Conservation (phyloP, 2,797 vertebrate species). For the Atherinosoma microstoma region DNA sequence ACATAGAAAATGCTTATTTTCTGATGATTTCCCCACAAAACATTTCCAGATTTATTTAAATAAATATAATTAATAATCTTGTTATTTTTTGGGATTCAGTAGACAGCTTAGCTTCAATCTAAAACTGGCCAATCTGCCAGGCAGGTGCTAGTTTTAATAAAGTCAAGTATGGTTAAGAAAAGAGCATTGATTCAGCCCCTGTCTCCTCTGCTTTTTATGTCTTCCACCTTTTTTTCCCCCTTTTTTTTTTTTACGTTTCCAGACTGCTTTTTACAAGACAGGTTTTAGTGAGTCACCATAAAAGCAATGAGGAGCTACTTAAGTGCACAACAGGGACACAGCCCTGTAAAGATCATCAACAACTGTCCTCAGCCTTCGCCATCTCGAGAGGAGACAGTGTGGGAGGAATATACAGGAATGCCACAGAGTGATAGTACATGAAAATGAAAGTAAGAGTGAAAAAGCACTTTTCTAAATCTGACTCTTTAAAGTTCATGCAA, state of each 20-base stretch:
- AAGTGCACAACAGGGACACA: constrained; percentile 78
- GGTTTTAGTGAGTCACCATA: constrained; percentile 81
- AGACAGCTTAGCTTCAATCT: constrained; percentile 46
- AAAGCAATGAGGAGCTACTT: constrained; percentile 82
- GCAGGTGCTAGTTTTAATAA: constrained; percentile 57
- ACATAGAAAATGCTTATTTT: background rate
- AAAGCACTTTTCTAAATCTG: constrained; percentile 47
- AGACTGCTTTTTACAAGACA: constrained; percentile 78
- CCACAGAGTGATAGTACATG: constrained; percentile 54
- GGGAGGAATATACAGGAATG: constrained; percentile 41
- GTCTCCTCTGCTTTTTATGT: constrained; percentile 66
- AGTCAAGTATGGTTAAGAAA: constrained; percentile 75
- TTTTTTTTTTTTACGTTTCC: constrained; percentile 53
- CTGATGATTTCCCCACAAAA: background rate
- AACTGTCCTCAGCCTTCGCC: constrained; percentile 54
- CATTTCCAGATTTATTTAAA: constrained; percentile 6
- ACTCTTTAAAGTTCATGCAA: constrained; percentile 45
- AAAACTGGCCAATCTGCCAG: constrained; percentile 61
- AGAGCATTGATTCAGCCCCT: constrained; percentile 67
- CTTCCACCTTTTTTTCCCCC: constrained; percentile 63
- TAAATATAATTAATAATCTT: constrained; percentile 19
- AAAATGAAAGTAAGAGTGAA: constrained; percentile 63
- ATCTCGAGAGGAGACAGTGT: constrained; percentile 39
- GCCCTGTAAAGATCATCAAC: constrained; percentile 77
- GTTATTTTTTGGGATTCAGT: constrained; percentile 1